Conservation (phyloP, 64 coral and sea anemone species). For the Anthopleura sola region DNA sequence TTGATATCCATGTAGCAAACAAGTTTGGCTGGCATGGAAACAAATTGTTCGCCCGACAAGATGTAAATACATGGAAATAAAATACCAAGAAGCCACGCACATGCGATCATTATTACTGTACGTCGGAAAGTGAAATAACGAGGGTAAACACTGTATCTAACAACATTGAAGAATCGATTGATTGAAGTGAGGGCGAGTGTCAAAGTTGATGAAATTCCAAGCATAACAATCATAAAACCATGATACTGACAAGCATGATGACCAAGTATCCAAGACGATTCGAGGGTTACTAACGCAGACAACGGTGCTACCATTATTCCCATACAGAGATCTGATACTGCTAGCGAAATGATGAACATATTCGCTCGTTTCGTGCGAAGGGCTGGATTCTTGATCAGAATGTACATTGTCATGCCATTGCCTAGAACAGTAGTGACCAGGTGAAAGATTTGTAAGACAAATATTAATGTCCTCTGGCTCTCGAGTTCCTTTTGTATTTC, state of each 20-base stretch:
- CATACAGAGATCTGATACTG: conserved; percentile 43
- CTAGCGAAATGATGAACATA: conserved; percentile 35
- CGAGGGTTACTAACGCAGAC: background rate
- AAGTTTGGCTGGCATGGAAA: conserved; percentile 36
- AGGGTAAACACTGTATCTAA: conserved; percentile 27
- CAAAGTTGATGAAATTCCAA: conserved; percentile 5
- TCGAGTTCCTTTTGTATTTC: too few relatives aligned
- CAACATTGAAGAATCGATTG: conserved; percentile 55
- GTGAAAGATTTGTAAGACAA: too few relatives aligned
- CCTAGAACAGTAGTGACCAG: background rate
- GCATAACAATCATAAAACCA: conserved; percentile 28
- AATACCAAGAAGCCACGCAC: conserved; percentile 13
- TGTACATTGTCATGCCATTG: conserved; percentile 21
- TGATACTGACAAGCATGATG: conserved; percentile 39
- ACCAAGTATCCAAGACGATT: conserved; percentile 16
- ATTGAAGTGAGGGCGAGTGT: conserved; percentile 39
- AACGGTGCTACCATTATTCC: background rate
- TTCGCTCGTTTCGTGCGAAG: conserved; percentile 13
- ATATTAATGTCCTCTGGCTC: too few relatives aligned
- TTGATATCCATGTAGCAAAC: conserved; percentile 33
- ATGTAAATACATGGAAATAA: conserved; percentile 15
- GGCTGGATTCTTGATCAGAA: conserved; percentile 13
- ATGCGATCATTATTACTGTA: conserved; percentile 8
- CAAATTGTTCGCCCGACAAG: background rate
- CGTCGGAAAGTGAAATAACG: conserved; percentile 21